Base-by-base conservation (phyloP, 1,140 invertebrate genomes). In the Heliconius eleuchia region DNA sequence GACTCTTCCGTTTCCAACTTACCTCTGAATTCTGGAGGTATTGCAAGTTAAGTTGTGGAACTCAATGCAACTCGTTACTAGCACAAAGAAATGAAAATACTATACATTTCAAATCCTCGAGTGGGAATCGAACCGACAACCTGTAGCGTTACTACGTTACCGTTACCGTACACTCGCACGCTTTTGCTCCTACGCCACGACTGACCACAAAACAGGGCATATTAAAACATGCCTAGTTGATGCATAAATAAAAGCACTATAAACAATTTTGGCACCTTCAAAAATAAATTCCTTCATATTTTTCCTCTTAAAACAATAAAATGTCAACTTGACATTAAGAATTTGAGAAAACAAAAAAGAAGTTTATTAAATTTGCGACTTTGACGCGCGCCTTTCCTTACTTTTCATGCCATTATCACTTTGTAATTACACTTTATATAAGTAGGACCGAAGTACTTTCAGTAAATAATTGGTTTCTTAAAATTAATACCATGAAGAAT, bases 291-390 rank as follows among this genome's bases (percentile, higher is more conserved):
- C 71, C 71, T 42, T 72, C 71, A 72, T 66, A 66, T 30, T 60
- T 66, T 66, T 66, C 60, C 60, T 66, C 60, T 66, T 18, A 66
- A 27, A 30, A 66, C 60, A 66, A 66, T 66, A 66, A 30, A 23
- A 66, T 30, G 60, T 66, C 60, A 30, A 27, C 60, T 66, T 66
- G 60, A 66, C 60, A 30, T 30, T 66, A 66, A 66, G 23, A 66
- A 66, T 66, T 66, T 16, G 9, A 66, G 60, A 13, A 66, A 66
- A 30, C 23, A 66, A 66, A 66, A 30, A 27, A 66, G 60, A 66
- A 66, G 60, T 66, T 66, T 66, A 66, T 66, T 66, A 66, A 66
- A 66, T 66, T 66, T 30, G 60, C 23, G 60, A 66, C 60, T 66
- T 66, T 66, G 30, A 66, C 27, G 60, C 23, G 60, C 23, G 23